Percentiles rank a stretch among this genome's conserved stretches.
Evolutionary conservation across 2,113 vertebrate species (phyloP).

Genomic region (Macrotis lagotis): DNA sequence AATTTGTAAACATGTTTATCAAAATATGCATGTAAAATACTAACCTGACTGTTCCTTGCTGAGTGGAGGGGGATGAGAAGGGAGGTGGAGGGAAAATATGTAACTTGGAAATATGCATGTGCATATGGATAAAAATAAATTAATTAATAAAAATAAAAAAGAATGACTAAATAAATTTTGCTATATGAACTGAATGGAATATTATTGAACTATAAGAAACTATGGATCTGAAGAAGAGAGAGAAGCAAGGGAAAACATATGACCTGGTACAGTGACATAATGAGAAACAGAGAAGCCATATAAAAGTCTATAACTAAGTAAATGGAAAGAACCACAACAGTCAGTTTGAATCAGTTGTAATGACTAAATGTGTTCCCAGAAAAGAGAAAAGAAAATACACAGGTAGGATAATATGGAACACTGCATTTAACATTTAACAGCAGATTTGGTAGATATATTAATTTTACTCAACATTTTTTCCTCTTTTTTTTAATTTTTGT

Average conservation of each 20-base stretch:
- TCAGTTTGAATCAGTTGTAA: not conserved
- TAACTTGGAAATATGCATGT: too few relatives aligned
- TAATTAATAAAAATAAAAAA: too few relatives aligned
- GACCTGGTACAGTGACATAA: not conserved
- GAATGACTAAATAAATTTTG: not conserved
- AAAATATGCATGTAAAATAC: too few relatives aligned
- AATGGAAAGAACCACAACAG: not conserved
- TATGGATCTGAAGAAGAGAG: not conserved
- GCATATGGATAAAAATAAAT: too few relatives aligned
- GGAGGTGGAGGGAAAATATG: too few relatives aligned
- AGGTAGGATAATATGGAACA: not conserved
- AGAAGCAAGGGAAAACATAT: not conserved
- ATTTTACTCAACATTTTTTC: too few relatives aligned
- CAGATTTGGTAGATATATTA: not conserved
- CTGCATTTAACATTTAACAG: not conserved
- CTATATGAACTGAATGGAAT: not conserved
- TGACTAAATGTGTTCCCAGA: not conserved
- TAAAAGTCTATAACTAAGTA: not conserved
- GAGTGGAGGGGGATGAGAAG: too few relatives aligned
- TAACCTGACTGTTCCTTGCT: too few relatives aligned
- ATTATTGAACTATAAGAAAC: not conserved
- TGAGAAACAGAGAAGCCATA: not conserved
- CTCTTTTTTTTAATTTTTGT: too few relatives aligned
- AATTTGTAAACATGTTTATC: too few relatives aligned
- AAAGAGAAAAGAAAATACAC: not conserved